Evolutionary conservation across 2,797 vertebrate genomes (phyloP).

Genomic region (Pseudocheirus occidentalis): DNA sequence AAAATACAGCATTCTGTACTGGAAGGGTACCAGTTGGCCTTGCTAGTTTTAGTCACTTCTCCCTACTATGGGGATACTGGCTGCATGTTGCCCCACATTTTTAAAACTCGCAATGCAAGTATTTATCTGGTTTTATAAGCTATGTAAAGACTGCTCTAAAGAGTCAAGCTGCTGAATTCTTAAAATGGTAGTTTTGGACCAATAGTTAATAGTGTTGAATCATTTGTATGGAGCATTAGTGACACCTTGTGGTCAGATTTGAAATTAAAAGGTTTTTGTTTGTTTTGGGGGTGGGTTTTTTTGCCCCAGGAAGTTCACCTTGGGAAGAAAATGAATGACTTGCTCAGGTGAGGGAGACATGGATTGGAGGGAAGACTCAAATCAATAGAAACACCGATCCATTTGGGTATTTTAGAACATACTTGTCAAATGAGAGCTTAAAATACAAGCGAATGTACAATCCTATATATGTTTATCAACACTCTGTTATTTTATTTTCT

Average conservation of each 20-base stretch:
- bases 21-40: neutral
- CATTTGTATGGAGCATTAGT: conserved; percentile 30
- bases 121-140: conserved; percentile 1
- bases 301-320: neutral
- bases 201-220: neutral
- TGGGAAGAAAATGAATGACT: neutral
- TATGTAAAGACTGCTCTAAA: neutral
- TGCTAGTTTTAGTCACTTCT: neutral
- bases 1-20: neutral
- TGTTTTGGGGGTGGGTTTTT: neutral
- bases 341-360: neutral
- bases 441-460: conserved; percentile 15
- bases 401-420: neutral
- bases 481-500: conserved; percentile 9
- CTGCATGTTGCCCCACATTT: neutral
- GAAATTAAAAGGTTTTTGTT: neutral
- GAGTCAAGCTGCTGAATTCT: neutral
- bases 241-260: conserved; percentile 71
- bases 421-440: neutral
- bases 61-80: neutral
- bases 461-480: neutral
- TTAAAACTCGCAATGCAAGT: neutral
- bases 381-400: neutral
- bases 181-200: neutral
- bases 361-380: neutral